Base-by-base conservation (phyloP, 2,888 invertebrate species). In the Alsophila aescularia region DNA sequence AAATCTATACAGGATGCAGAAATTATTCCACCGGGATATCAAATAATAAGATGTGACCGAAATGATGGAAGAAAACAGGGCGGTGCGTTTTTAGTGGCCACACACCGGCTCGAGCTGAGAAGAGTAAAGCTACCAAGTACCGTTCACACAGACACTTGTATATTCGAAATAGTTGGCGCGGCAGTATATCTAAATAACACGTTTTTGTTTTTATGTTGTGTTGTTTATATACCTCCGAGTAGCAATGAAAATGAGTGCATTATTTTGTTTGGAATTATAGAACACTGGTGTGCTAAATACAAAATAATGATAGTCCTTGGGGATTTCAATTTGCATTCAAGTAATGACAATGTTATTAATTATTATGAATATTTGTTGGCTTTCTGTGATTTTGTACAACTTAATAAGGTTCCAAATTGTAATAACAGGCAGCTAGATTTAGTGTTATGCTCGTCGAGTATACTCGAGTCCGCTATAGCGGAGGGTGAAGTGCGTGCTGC, bases 171-270 rank as follows among this genome's bases (percentile, higher is more conserved):
- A n/a, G 59, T 62, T 21, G 27, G 55, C 39, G 57, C 56, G 14
- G 39, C 51, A 1, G 53, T 63, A 0, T 42, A 60, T 36, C 16
- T 48, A 16, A 32, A 45, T 13, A 43, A 45, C 18, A 54, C 34
- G 35, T 55, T 51, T 29, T 34, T 62, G 21, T 55, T 63, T 58
- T 42, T 61, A 9, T 57, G 50, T 52, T 62, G 61, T 37, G 56
- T 65, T 8, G 45, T 62, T 8, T 67, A 64, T 32, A n/a, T n/a
- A n/a, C n/a, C n/a, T n/a, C n/a, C n/a, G n/a, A n/a, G n/a, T n/a
- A n/a, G n/a, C n/a, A n/a, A 67, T 67, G 61, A 63, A 29, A 37
- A 44, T 24, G 63, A 66, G 10, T 66, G 61, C 31, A 51, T 62
- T 55, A 15, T 60, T 14, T 54, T 69, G 34, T 68, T 64, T 60